Evolutionary conservation across 2,888 invertebrate species (phyloP), one percentile per base, ranked within the genome.

Genomic region (Brenthis daphne): DNA sequence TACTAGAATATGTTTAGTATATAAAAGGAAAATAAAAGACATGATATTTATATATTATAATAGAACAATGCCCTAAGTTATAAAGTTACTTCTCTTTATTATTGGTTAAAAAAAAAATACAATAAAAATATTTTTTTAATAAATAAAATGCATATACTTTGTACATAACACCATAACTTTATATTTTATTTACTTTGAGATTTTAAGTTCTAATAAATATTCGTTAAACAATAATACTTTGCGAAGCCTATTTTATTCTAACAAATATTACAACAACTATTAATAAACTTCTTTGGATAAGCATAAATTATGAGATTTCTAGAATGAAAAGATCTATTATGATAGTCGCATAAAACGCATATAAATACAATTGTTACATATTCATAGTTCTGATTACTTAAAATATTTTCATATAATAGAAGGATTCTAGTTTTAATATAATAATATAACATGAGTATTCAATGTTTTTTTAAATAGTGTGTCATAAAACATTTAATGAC

Each of bases 101-200:
- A 63, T 48, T 61, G 56, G 14, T 56, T 50, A 55, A 51, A 29
- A 51, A 29, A n/a, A n/a, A 11, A 63, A 48, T 29, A 51, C 50
- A 61, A 69, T 63, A 69, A 20, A 47, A 48, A 61, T 29, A 29
- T 57, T 55, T 20, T 64, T 70, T 60, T 57, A 64, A 69, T 69
- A 72, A 72, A 72, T 72, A 72, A 67, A 69, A 53, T 65, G 64
- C 55, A 57, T 51, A 65, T 65, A 65, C 53, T 69, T 69, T 72
- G 64, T 67, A 72, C 69, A 72, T 53, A 67, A 57, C 60, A 72
- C 56, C 48, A 60, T 60, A 64, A 57, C 53, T 47, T 53, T 57
- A 64, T 64, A 68, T 56, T 57, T 57, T 64, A 57, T 57, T 37
- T 29, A n/a, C 50, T 65, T 29, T 37, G n/a, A 51, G n/a, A 20